A percentile compares a stretch with the other conserved stretches of the same genome.
phyloP scores from a whole-genome alignment of 2,888 invertebrate species.

The Eupeodes luniger region DNA sequence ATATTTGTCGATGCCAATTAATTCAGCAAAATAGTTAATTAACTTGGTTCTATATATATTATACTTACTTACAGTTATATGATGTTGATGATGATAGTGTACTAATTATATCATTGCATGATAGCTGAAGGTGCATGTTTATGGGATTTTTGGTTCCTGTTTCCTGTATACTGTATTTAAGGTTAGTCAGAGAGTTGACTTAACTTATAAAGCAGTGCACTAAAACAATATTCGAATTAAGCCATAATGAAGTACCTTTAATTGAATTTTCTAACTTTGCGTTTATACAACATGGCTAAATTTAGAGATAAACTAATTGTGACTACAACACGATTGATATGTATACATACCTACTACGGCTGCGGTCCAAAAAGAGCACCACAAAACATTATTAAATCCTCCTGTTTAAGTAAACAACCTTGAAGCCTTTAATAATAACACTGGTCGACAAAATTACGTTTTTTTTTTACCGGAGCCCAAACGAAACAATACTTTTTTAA shows the following conservation, averaged over 20 bases:
- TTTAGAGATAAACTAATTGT: constrained; percentile 26
- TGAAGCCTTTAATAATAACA: too few relatives aligned
- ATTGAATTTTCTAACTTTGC: constrained; percentile 66
- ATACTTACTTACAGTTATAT: background rate
- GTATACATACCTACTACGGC: too few relatives aligned
- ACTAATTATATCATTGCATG: background rate
- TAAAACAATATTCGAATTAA: constrained; percentile 23
- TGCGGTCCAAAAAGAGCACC: too few relatives aligned
- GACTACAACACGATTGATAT: background rate
- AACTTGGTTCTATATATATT: constrained; percentile 47
- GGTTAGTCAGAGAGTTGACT: constrained; percentile 33
- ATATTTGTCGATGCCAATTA: constrained; percentile 72
- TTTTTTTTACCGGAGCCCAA: too few relatives aligned
- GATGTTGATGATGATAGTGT: background rate
- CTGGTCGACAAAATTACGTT: too few relatives aligned
- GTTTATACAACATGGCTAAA: background rate
- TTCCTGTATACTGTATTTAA: constrained; percentile 13
- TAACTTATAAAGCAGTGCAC: background rate
- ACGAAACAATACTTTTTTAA: too few relatives aligned
- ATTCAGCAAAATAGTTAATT: constrained; percentile 72
- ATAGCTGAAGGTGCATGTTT: background rate
- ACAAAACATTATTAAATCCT: too few relatives aligned
- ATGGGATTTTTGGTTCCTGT: constrained; percentile 4
- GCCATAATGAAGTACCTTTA: constrained; percentile 27
- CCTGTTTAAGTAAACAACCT: too few relatives aligned